Evolutionary conservation across 2,113 vertebrate genomes (phyloP).

Genomic region (Labeo rohita): DNA sequence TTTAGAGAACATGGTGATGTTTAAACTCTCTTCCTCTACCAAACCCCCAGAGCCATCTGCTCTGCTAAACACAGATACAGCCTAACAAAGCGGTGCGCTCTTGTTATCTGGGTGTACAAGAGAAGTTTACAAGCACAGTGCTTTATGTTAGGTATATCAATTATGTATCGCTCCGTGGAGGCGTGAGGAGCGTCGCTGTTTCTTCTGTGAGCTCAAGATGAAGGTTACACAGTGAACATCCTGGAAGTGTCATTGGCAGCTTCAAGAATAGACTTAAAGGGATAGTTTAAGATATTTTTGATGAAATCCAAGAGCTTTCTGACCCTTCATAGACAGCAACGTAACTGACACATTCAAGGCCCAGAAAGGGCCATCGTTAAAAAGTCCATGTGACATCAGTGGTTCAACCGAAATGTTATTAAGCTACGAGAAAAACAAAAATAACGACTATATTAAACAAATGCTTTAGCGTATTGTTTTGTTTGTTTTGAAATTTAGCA

Average conservation of each 20-base stretch:
- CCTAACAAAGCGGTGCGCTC: constrained; percentile 14
- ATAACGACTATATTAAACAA: too few relatives aligned
- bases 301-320: too few relatives aligned
- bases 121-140: constrained; percentile 13
- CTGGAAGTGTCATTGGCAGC: not conserved
- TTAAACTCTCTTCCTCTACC: constrained; percentile 30
- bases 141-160: constrained; percentile 47
- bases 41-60: constrained; percentile 45
- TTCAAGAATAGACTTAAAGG: not conserved
- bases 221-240: not conserved
- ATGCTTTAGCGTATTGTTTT: too few relatives aligned
- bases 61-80: constrained; percentile 32
- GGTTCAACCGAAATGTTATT: too few relatives aligned
- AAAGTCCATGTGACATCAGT: too few relatives aligned
- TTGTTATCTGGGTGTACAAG: not conserved
- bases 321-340: too few relatives aligned
- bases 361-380: too few relatives aligned
- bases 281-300: too few relatives aligned
- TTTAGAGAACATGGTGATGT: constrained; percentile 46
- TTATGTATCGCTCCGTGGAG: constrained; percentile 31
- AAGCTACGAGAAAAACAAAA: too few relatives aligned
- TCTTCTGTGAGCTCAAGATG: not conserved
- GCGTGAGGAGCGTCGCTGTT: not conserved
- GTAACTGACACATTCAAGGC: too few relatives aligned
- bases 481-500: too few relatives aligned